Percentiles rank a stretch among this genome's conserved stretches.
Evolutionary conservation across 2,113 vertebrate genomes (phyloP).

Genomic region (Centropristis striata): DNA sequence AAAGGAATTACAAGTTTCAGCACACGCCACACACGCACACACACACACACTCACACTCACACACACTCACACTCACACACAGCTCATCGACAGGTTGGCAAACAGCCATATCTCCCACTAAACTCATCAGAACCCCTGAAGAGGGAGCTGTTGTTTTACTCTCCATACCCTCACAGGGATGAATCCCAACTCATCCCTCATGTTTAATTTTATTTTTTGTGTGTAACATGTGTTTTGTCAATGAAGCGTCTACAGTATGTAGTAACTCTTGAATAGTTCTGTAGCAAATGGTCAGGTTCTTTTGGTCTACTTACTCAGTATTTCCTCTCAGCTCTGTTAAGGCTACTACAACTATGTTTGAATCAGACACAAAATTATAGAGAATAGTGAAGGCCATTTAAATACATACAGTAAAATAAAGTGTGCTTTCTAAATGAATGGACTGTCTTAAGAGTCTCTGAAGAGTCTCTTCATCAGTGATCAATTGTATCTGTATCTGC

Average conservation of each 20-base stretch:
- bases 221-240: constrained; percentile 11
- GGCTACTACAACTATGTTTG: not conserved
- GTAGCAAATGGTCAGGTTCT: not conserved
- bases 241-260: not conserved
- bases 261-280: not conserved
- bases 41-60: not conserved
- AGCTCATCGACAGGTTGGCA: constrained; percentile 33
- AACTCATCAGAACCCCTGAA: constrained; percentile 57
- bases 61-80: constrained; percentile 23
- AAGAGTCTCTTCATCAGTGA: too few species aligned
- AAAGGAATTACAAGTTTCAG: constrained; percentile 24
- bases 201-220: constrained; percentile 27
- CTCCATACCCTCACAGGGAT: not conserved
- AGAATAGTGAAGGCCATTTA: not conserved
- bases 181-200: constrained; percentile 18
- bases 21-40: constrained; percentile 5
- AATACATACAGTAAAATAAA: too few species aligned
- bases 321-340: not conserved
- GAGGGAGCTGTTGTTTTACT: constrained; percentile 75
- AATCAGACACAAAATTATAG: not conserved
- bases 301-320: not conserved
- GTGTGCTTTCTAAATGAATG: not conserved
- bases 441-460: not conserved
- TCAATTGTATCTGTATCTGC: too few species aligned
- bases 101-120: constrained; percentile 52